Evolutionary conservation across 2,888 invertebrate genomes (phyloP).

Genomic region (Xanthorhoe spadicearia): DNA sequence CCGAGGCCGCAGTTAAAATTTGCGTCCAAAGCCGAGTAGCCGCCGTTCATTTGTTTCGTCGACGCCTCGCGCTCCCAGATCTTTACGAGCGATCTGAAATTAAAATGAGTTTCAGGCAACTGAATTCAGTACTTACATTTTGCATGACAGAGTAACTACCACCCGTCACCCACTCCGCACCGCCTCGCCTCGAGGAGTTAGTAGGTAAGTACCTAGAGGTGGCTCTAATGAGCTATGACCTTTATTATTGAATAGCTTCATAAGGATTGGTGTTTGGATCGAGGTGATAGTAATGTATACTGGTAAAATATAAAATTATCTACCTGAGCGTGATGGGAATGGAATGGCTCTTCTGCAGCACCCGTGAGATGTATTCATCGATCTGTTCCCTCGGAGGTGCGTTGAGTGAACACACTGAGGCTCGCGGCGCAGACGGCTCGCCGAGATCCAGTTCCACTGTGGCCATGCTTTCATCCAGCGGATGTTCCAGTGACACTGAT

Average conservation of each 20-base stretch:
- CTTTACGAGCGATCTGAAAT: conserved; percentile 88
- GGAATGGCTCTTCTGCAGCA: conserved; percentile 95
- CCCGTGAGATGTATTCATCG: conserved; percentile 77
- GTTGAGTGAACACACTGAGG: conserved; percentile 88
- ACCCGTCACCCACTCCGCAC: no score
- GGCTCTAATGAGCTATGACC: no score
- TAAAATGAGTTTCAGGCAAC: background rate
- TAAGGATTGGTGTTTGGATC: no score
- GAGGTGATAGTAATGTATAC: no score
- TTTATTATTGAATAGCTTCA: no score
- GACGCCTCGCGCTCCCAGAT: conserved; percentile 91
- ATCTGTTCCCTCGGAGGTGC: conserved; percentile 72
- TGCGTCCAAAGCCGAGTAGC: conserved; percentile 82
- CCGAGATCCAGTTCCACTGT: conserved; percentile 95
- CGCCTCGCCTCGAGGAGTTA: no score
- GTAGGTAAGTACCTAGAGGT: no score
- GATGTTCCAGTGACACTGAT: conserved; percentile 96
- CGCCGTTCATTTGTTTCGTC: conserved; percentile 81
- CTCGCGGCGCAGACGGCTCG: conserved; percentile 91
- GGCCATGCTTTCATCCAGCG: conserved; percentile 95
- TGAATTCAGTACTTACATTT: background rate
- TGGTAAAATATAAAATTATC: no score
- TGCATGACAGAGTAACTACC: no score
- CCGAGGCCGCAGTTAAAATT: conserved; percentile 89
- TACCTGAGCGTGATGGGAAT: conserved; percentile 95